These are phyloP conservation scores for Lepas anatifera DNA, from an alignment of 2,888 invertebrate genomes.

Conservation along the genomic window DNA sequence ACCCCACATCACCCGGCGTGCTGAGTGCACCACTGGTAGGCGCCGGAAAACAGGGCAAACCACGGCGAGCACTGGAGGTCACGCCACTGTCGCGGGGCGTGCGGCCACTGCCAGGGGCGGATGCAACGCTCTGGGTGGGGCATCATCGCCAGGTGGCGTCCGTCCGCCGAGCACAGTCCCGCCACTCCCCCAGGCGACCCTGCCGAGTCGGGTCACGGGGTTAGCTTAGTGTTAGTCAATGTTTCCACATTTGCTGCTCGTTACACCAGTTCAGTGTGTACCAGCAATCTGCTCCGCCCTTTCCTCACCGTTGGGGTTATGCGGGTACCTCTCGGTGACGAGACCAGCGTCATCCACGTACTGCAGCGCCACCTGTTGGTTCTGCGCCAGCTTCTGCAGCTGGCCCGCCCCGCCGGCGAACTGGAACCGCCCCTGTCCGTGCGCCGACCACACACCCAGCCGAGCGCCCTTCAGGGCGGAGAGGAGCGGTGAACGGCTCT, in stretches of 20 bases:
- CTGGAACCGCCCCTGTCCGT: constrained; percentile 69
- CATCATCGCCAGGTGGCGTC: constrained; percentile 94
- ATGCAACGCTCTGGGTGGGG: constrained; percentile 94
- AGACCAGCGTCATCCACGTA: constrained; percentile 69
- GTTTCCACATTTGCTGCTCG: too few relatives aligned
- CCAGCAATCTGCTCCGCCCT: constrained; percentile 36
- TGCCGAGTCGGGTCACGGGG: not conserved
- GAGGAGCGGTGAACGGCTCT: constrained; percentile 70
- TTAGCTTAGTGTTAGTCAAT: too few relatives aligned
- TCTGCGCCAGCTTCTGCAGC: not conserved
- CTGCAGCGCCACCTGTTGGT: constrained; percentile 56
- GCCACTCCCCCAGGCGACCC: constrained; percentile 58
- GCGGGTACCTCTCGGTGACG: constrained; percentile 71
- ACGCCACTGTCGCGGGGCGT: constrained; percentile 38
- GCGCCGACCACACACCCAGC: constrained; percentile 93
- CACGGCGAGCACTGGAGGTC: not conserved
- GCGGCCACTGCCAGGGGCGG: constrained; percentile 82
- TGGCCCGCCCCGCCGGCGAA: not conserved
- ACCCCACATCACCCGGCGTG: constrained; percentile 44
- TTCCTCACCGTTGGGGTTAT: constrained; percentile 87
- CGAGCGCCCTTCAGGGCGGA: constrained; percentile 73
- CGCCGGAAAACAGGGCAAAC: not conserved
- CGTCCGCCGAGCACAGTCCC: constrained; percentile 75
- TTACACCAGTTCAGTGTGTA: not conserved
- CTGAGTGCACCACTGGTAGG: constrained; percentile 6